These are phyloP conservation scores for Chalcis sispes DNA, from an alignment of 2,888 invertebrate species.

Conservation along the genomic window DNA sequence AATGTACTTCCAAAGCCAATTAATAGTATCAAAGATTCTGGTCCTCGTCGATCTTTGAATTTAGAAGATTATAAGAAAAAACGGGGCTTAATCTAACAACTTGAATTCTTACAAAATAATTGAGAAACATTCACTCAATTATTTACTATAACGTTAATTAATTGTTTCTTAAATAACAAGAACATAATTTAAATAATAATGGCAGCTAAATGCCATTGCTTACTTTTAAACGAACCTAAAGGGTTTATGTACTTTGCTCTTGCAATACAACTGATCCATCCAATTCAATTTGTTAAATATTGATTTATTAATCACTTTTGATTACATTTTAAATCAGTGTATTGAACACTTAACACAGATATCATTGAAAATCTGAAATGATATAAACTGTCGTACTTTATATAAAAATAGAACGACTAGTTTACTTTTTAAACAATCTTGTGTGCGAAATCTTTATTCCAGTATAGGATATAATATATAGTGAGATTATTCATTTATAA, in stretches of 20 bases:
- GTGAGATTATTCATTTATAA: constrained; percentile 23
- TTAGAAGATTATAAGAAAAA: constrained; percentile 96
- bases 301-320: constrained; percentile 42
- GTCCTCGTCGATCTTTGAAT: constrained; percentile 90
- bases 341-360: constrained; percentile 11
- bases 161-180: constrained; percentile 44
- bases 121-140: constrained; percentile 4
- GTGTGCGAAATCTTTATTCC: constrained; percentile 33
- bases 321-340: constrained; percentile 31
- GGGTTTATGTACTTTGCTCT: constrained; percentile 43
- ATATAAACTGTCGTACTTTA: constrained; percentile 25
- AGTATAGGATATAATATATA: constrained; percentile 26
- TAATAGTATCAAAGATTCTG: constrained; percentile 85
- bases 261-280: constrained; percentile 42
- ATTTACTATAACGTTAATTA: constrained; percentile 33
- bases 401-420: constrained; percentile 32
- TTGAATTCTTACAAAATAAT: constrained; percentile 27
- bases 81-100: constrained; percentile 88
- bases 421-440: constrained; percentile 50
- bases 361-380: constrained; percentile 32
- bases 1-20: constrained; percentile 86
- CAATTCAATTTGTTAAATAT: constrained; percentile 24
- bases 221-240: constrained; percentile 13
- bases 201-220: constrained; percentile 31
- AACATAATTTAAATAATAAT: constrained; percentile 39